Evolutionary conservation across 2,113 vertebrate genomes (phyloP).

Genomic region (Clupea harengus): DNA sequence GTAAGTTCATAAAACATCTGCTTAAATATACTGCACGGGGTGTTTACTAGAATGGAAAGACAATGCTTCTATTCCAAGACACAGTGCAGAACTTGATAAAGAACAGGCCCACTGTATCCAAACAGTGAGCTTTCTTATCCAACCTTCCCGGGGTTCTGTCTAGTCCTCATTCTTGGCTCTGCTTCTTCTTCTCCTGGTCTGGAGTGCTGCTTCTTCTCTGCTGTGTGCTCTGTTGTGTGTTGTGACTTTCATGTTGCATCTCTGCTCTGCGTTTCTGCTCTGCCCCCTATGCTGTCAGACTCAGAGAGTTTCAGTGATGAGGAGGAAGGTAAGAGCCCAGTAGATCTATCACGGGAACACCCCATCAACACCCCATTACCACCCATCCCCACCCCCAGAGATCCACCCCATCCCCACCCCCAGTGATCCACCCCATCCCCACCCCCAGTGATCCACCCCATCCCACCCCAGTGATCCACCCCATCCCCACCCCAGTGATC

Average conservation of each 20-base stretch:
- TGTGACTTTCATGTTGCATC: neutral
- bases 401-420: too few species aligned
- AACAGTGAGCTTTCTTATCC: conserved; percentile 3
- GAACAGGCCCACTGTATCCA: neutral
- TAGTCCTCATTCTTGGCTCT: conserved; percentile 50
- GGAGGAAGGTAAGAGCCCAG: conserved; percentile 80
- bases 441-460: neutral
- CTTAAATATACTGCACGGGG: neutral
- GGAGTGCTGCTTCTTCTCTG: neutral
- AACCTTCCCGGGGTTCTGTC: conserved; percentile 22
- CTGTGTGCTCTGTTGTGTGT: neutral
- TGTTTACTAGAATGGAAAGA: neutral
- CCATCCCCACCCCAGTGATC: neutral
- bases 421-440: neutral
- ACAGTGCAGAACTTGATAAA: neutral
- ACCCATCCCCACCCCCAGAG: neutral
- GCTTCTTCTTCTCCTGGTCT: neutral
- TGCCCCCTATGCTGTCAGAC: conserved; percentile 63
- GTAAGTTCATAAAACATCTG: neutral
- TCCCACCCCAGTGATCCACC: neutral
- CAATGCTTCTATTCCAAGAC: neutral
- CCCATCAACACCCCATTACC: neutral
- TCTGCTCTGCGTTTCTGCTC: neutral
- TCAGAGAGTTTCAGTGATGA: conserved; percentile 68
- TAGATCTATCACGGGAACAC: conserved; percentile 1